Evolutionary conservation across 2,797 vertebrate genomes (phyloP).

Genomic region (Schizopygopsis pylzovi): DNA sequence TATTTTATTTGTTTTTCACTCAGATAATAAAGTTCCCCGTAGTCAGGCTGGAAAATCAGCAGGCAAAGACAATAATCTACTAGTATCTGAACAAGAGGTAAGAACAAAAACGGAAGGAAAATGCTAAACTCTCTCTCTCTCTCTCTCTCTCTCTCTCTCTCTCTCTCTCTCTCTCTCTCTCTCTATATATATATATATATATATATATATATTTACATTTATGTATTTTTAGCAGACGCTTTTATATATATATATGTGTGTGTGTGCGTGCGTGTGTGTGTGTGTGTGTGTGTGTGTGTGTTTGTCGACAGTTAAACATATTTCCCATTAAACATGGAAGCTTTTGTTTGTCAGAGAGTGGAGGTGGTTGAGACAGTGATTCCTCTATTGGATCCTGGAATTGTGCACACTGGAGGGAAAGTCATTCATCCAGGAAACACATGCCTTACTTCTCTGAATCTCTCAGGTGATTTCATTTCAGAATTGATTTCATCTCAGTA

Average conservation of each 20-base stretch:
- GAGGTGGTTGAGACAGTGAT: conserved; percentile 68
- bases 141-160: too few species aligned
- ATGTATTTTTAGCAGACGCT: too few species aligned
- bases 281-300: too few species aligned
- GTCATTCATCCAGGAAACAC: conserved; percentile 83
- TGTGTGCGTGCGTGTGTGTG: too few species aligned
- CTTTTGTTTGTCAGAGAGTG: conserved; percentile 43
- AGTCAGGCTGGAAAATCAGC: conserved; percentile 63
- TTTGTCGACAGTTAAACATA: too few species aligned
- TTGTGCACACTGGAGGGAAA: conserved; percentile 71
- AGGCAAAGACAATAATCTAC: conserved; percentile 66
- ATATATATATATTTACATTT: too few species aligned
- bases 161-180: too few species aligned
- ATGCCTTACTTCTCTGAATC: conserved; percentile 80
- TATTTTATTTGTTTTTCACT: neutral
- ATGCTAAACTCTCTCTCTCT: neutral
- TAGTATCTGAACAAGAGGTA: conserved; percentile 62
- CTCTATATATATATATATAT: too few species aligned
- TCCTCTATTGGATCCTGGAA: conserved; percentile 79
- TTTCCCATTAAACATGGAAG: neutral
- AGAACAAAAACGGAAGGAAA: neutral
- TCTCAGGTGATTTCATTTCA: conserved; percentile 74
- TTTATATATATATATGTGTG: too few species aligned
- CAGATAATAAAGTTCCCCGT: conserved; percentile 63
- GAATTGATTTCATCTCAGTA: neutral